Evolutionary conservation across 2,113 vertebrate genomes (phyloP), one percentile per base, ranked within the genome.

Genomic region (Actenoides hombroni): DNA sequence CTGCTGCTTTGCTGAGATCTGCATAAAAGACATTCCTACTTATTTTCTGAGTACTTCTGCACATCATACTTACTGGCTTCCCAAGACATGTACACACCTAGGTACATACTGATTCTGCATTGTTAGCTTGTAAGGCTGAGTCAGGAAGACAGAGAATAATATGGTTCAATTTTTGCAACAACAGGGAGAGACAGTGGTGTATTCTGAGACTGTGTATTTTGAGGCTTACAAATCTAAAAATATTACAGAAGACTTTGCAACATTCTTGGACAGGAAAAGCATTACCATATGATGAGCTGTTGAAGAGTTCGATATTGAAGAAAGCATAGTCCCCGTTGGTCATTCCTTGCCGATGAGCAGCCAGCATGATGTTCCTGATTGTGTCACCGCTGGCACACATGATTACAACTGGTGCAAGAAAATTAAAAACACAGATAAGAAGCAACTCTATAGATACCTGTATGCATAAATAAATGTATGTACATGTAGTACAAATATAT

Each of bases 241-340:
- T 92, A 83, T 91, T 94, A 86, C 29, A 49, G 59, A 95, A 92
- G 57, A 76, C 17, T 92, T 96, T 74, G 39, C 75, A 81, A 95
- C n/a, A 84, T 73, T 44, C 31, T 56, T 29, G 39, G 39, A 39
- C 28, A 74, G 46, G 20, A 64, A 69, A 61, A 81, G 67, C 65
- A 94, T 98, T 99, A 99, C 99, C 99, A 29, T 99, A 99, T 61
- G 98, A 98, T 6, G 99, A 99, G 54, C 99, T 98, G 93, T 99
- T 99, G 98, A 99, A 99, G 92, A 99, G 99, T 88, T 99, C 99
- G 10, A 99, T 98, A 97, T 99, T 99, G 97, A 99, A 99, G 98
- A 99, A 99, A 84, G 99, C 98, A 2, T 98, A 98, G 87, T 98
- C 99, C 60, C 99, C 99, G 0, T 97, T 98, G 96, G 99, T 99